Evolutionary conservation across 2,113 vertebrate species (phyloP).

Genomic region (Xiphias gladius): DNA sequence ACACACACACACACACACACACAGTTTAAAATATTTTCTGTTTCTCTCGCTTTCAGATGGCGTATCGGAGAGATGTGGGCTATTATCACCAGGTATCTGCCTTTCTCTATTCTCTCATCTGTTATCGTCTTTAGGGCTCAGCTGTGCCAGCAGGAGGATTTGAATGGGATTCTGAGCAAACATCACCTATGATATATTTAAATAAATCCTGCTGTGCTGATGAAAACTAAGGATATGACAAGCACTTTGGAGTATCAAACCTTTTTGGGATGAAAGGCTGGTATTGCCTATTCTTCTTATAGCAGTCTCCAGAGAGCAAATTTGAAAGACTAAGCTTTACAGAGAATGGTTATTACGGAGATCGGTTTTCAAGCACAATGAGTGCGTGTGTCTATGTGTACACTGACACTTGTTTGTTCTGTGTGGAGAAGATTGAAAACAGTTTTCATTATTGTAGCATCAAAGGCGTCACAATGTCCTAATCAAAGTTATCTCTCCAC

Average conservation of each 20-base stretch:
- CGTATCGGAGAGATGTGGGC: constrained; percentile 85
- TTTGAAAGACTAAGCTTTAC: constrained; percentile 42
- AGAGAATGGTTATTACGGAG: constrained; percentile 26
- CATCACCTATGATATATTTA: constrained; percentile 44
- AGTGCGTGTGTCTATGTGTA: not conserved
- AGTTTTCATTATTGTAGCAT: constrained; percentile 32
- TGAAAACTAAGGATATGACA: constrained; percentile 45
- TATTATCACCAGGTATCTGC: constrained; percentile 86
- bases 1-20: not conserved
- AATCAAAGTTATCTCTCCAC: constrained; percentile 20
- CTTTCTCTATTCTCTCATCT: constrained; percentile 46
- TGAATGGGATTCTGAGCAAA: constrained; percentile 45
- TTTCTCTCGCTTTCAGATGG: constrained; percentile 77
- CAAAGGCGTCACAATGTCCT: constrained; percentile 12
- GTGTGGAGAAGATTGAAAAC: constrained; percentile 28
- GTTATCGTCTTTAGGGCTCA: constrained; percentile 57
- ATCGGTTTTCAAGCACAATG: constrained; percentile 5
- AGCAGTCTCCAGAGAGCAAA: constrained; percentile 32
- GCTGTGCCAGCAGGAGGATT: constrained; percentile 51
- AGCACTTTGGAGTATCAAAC: constrained; percentile 49
- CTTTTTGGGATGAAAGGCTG: constrained; percentile 50
- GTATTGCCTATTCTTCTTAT: constrained; percentile 21
- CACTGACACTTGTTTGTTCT: constrained; percentile 30
- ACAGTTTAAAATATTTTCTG: constrained; percentile 36
- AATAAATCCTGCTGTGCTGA: constrained; percentile 48